phyloP scores from a whole-genome alignment of 2,113 vertebrate species.

The Amphiprion ocellaris region DNA sequence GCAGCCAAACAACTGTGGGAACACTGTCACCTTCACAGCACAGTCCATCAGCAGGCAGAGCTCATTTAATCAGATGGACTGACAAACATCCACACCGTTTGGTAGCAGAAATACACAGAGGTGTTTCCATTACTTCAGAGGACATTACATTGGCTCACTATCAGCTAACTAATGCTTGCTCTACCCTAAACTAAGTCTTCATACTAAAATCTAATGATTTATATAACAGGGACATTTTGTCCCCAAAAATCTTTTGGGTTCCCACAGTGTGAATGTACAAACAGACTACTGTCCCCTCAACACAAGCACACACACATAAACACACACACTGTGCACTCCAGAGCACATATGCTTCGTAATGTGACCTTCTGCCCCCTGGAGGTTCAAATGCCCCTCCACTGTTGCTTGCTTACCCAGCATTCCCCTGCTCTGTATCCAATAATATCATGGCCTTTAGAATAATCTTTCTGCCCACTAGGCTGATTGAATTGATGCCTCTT shows the following conservation, averaged over 20 bases:
- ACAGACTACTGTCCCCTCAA: neutral
- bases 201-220: neutral
- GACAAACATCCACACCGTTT: slow-evolving; percentile 67
- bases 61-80: slow-evolving; percentile 67
- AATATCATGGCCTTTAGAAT: slow-evolving; percentile 62
- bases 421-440: slow-evolving; percentile 50
- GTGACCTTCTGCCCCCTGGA: slow-evolving; percentile 55
- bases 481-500: slow-evolving; percentile 60
- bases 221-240: neutral
- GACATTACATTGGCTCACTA: neutral
- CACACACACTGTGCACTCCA: slow-evolving; percentile 20
- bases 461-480: slow-evolving; percentile 34
- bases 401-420: slow-evolving; percentile 43
- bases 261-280: neutral
- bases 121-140: slow-evolving; percentile 6
- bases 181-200: neutral
- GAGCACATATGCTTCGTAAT: slow-evolving; percentile 64
- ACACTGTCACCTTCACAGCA: slow-evolving; percentile 62
- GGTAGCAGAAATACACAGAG: slow-evolving; percentile 18
- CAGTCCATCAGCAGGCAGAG: slow-evolving; percentile 33
- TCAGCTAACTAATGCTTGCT: too few species aligned
- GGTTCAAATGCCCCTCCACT: slow-evolving; percentile 52
- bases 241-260: neutral
- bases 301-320: slow-evolving; percentile 22
- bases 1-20: slow-evolving; percentile 40